Conservation (phyloP, 1,140 invertebrate genomes). For the Neodiprion lecontei region DNA sequence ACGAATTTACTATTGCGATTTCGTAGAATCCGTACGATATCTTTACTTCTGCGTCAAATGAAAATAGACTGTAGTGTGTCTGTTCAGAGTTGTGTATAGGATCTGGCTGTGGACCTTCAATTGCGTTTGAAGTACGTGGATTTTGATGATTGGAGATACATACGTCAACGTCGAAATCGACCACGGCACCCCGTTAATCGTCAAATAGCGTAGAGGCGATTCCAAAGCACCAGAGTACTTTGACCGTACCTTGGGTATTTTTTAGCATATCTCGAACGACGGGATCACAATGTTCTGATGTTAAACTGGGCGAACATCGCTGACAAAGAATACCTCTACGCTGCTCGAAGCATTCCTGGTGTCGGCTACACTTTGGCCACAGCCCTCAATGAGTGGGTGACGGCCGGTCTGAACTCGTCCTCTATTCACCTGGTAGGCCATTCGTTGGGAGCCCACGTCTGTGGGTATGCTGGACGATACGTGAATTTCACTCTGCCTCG, state of each 20-base stretch:
- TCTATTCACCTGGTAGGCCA: conserved; percentile 76
- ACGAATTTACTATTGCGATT: too few relatives aligned
- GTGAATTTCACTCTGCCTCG: conserved; percentile 42
- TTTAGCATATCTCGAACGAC: conserved; percentile 49
- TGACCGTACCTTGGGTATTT: neutral
- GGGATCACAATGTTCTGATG: conserved; percentile 53
- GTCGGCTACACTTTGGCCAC: conserved; percentile 39
- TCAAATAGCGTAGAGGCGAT: too few relatives aligned
- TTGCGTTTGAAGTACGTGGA: too few relatives aligned
- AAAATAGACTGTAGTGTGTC: too few relatives aligned
- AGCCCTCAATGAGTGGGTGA: conserved; percentile 30
- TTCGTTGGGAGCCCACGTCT: conserved; percentile 78
- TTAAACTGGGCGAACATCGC: conserved; percentile 70
- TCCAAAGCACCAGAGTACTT: neutral
- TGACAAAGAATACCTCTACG: conserved; percentile 64
- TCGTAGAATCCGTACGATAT: too few relatives aligned
- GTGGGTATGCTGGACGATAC: conserved; percentile 69
- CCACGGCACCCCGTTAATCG: too few relatives aligned
- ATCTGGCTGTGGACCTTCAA: too few relatives aligned
- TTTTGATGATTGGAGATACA: too few relatives aligned
- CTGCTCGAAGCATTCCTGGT: conserved; percentile 61
- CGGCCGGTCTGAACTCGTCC: conserved; percentile 34
- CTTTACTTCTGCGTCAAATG: too few relatives aligned
- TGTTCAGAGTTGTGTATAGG: too few relatives aligned
- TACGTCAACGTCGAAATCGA: too few relatives aligned